Base-by-base conservation (phyloP, 2,113 vertebrate genomes). In the Procapra przewalskii region DNA sequence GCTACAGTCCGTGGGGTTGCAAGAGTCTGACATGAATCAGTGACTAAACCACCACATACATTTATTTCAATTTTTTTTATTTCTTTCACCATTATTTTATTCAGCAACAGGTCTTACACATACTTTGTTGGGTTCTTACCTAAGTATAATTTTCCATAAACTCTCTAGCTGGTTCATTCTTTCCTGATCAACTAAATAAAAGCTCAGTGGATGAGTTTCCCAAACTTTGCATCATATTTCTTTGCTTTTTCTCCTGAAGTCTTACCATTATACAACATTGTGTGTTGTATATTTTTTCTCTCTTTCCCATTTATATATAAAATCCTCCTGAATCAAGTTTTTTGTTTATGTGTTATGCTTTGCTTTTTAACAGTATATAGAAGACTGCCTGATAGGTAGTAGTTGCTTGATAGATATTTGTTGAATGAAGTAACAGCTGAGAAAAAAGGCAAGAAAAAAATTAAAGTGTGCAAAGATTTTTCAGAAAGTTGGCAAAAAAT, bases 381-480 rank as follows among this genome's bases (percentile, higher is more conserved):
- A 43, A 88, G 15, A 62, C 55, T 40, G 19, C 13, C 43, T 75
- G 11, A 64, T 67, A 43, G 16, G 4, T 62, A 48, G 7, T 48
- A 48, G 16, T 75, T 84, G 11, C 19, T 93, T 45, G 82, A 21
- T 75, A 88, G 54, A n/a, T 90, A 81, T 92, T 90, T 94, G 27
- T 94, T 82, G 59, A 90, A 90, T 64, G 79, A 94, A 60, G 7
- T 81, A 95, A 93, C 93, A 96, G 17, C 43, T 89, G 81, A 93
- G 27, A 80, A 90, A 96, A 96, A 88, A 82, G 19, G 7, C 21
- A 27, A 95, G 43, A 23, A 62, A 80, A 97, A 96, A 79, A 40
- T 40, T 59, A 55, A 92, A 40, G 5, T 50, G 3, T 45, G 16
- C 1, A 85, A 23, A 3, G 21, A 15, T 88, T 91, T n/a, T 40